Evolutionary conservation across 2,113 vertebrate genomes (phyloP).

Genomic region (Struthio camelus): DNA sequence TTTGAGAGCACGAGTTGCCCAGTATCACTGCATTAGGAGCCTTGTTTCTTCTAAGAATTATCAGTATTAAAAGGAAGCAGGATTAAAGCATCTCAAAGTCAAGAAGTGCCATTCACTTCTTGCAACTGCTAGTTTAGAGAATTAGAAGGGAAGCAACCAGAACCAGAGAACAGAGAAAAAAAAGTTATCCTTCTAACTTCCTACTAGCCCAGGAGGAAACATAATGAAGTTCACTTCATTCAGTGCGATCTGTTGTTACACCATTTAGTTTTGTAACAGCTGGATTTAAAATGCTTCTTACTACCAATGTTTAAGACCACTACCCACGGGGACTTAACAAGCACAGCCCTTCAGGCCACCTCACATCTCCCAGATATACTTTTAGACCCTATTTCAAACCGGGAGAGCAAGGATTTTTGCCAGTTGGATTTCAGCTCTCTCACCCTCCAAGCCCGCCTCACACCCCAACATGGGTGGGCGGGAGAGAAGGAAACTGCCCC

Average conservation of each 20-base stretch:
- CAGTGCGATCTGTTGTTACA: rapidly evolving
- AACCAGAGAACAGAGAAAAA: neutral
- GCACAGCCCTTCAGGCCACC: rapidly evolving
- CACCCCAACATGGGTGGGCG: no score
- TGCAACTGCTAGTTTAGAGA: neutral
- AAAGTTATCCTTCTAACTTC: neutral
- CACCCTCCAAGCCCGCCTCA: rapidly evolving
- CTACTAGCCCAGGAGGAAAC: neutral
- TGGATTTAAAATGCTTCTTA: rapidly evolving
- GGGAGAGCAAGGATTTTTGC: rapidly evolving
- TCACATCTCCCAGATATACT: rapidly evolving
- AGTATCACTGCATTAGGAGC: neutral
- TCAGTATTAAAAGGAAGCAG: neutral
- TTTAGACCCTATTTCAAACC: rapidly evolving
- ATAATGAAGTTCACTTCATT: neutral
- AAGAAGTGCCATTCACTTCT: neutral
- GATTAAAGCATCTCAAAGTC: rapidly evolving
- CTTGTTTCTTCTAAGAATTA: neutral
- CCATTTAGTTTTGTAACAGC: rapidly evolving
- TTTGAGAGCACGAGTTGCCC: rapidly evolving
- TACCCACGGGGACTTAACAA: rapidly evolving
- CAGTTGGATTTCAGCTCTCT: rapidly evolving
- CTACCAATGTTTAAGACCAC: rapidly evolving
- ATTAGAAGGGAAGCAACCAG: neutral
- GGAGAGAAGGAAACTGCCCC: neutral